Conservation (phyloP, 2,113 vertebrate genomes). For the Phainopepla nitens region DNA sequence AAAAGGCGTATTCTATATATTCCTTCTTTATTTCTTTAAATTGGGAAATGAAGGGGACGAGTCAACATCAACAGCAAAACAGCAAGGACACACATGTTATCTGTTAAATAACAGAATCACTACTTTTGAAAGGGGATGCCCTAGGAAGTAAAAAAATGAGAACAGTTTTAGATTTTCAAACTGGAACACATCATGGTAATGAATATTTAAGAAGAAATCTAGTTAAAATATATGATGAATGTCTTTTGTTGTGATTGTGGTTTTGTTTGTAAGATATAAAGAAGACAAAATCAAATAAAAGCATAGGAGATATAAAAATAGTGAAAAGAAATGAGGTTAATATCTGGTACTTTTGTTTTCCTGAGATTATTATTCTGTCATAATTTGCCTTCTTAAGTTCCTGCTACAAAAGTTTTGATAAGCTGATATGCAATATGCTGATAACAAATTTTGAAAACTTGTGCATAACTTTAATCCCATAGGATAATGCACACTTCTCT, state of each 20-base stretch:
- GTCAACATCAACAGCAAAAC: constrained; percentile 18
- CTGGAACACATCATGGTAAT: constrained; percentile 25
- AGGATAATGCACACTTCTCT: neutral
- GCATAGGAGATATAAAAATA: neutral
- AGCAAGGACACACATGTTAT: constrained; percentile 50
- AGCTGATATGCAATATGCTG: neutral
- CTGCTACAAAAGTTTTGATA: neutral
- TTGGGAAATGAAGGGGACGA: neutral
- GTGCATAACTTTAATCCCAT: neutral
- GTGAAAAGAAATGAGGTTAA: neutral
- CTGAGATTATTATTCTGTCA: neutral
- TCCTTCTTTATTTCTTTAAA: constrained; percentile 44
- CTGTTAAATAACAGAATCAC: constrained; percentile 56
- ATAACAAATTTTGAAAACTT: neutral
- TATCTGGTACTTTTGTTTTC: neutral
- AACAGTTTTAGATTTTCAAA: constrained; percentile 49
- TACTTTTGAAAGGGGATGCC: constrained; percentile 51
- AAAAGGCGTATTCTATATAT: neutral
- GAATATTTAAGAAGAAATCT: constrained; percentile 32
- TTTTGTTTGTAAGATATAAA: neutral
- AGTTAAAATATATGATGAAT: neutral
- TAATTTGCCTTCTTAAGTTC: neutral
- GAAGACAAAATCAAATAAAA: neutral
- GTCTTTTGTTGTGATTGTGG: neutral
- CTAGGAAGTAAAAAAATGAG: constrained; percentile 62